Conservation (phyloP, 2,888 invertebrate species). For the Eilema depressum region DNA sequence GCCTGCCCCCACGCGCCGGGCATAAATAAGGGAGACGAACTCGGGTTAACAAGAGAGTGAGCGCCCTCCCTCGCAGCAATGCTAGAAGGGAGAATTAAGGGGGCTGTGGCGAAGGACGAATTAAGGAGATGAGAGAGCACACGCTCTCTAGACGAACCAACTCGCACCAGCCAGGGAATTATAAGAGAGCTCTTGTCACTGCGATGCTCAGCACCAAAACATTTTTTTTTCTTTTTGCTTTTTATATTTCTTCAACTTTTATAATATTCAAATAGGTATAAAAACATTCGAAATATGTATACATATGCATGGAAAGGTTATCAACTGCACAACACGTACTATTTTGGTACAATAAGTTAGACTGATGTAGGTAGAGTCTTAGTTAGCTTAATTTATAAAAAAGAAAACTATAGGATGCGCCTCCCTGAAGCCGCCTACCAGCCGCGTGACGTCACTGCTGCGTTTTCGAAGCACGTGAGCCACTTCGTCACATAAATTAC, state of each 20-base stretch:
- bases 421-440: constrained; percentile 60
- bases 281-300: no score
- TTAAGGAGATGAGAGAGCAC: constrained; percentile 87
- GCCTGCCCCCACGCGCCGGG: constrained; percentile 68
- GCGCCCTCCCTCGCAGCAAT: constrained; percentile 74
- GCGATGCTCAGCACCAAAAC: constrained; percentile 33
- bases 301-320: not conserved
- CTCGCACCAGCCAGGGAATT: constrained; percentile 79
- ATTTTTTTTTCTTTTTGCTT: constrained; percentile 23
- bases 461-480: constrained; percentile 81
- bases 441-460: constrained; percentile 76
- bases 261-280: not conserved
- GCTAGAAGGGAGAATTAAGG: constrained; percentile 81
- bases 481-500: constrained; percentile 80
- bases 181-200: constrained; percentile 60
- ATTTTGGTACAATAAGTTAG: not conserved
- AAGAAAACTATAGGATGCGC: constrained; percentile 32
- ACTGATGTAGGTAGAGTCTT: constrained; percentile 18
- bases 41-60: constrained; percentile 84
- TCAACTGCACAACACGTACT: not conserved
- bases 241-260: not conserved
- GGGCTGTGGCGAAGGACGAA: constrained; percentile 87
- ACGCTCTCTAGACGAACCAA: constrained; percentile 84
- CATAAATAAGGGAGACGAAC: constrained; percentile 85
- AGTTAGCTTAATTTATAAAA: constrained; percentile 8